Base-by-base conservation (phyloP, 2,888 invertebrate genomes). In the Sycophila texana region DNA sequence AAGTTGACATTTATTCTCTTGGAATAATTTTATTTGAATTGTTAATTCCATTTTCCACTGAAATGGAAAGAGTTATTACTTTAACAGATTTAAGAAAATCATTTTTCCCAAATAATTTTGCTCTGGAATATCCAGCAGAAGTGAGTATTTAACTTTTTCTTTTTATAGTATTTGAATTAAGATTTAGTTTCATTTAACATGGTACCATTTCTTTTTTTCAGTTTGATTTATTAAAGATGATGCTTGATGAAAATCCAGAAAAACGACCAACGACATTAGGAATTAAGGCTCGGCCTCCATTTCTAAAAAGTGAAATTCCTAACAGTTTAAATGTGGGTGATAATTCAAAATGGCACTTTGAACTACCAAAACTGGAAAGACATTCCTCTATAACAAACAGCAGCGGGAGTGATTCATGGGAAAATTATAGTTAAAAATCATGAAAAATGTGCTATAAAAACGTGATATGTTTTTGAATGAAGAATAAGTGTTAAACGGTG, bases 21-120 rank as follows among this genome's bases (percentile, higher is more conserved):
- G 99, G 98, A 0, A 92, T 99, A 79, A 98, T 99, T 81, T 93
- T 98, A 83, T 97, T 98, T 89, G 99, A 99, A 91, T 89, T 99
- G 77, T 92, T 99, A 60, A 94, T 96, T 73, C 96, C 97, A 20
- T 99, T 99, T 90, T 91, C 92, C 13, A 99, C 99, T 0, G 96
- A 97, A 90, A 95, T 97, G 93, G 99, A 99, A 91, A 92, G 99
- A 72, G 92, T 95, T 81, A 90, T 92, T 58, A 93, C 94, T 10
- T 91, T 97, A 71, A 92, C 93, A 74, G 91, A 93, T 82, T 91
- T 96, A 57, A 92, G 96, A 71, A 92, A 93, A 66, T 93, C 94
- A 3, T 89, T 91, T 20, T 97, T 95, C 89, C 97, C 98, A 0
- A 85, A 90, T 1, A 91, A 93, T 55, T 98, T 98, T 88, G 87